Evolutionary conservation across 1,140 invertebrate genomes (phyloP), one percentile per base, ranked within the genome.

Genomic region (Drosophila biarmipes): DNA sequence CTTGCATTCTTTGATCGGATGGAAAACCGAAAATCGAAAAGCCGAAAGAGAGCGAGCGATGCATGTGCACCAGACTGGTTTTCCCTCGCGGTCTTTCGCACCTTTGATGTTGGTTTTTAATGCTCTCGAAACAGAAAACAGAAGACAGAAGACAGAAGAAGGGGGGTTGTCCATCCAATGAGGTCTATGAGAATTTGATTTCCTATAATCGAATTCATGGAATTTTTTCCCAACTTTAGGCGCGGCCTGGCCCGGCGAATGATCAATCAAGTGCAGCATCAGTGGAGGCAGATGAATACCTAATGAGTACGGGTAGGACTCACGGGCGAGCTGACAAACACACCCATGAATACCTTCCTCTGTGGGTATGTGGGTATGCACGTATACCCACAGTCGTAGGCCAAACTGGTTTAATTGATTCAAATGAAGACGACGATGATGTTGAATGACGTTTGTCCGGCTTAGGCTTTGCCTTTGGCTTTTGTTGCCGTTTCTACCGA

Each of bases 191-290:
- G 78, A 79, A 84, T 68, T 62, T 75, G 63, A 75, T 77, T 84
- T 85, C 49, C 53, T 75, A 82, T 86, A 82, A 81, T 87, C 63
- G 66, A 82, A 86, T 86, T 86, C 82, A 86, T 86, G 82, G 82
- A 86, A 86, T 86, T 86, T 89, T 71, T 77, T 48, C 77, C 58
- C 24, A 67, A 67, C 49, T 78, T 75, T 87, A 78, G 82, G 82
- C 66, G 84, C 79, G 82, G 82, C 82, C 66, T 55, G 61, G 19
- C 72, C 56, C 55, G 64, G 61, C 74, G 73, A 78, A 87, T 75
- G 84, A 87, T 86, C 82, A 86, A 86, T 86, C 82, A 86, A 89
- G 61, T 81, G 81, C 81, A 76, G 55, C 67, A 72, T 62, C 53
- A 75, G 46, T 48, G 57, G 43, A 57, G 56, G 59, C 69, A 84